phyloP scores from a whole-genome alignment of 2,797 vertebrate genomes.

The Sebastes oblongus region DNA sequence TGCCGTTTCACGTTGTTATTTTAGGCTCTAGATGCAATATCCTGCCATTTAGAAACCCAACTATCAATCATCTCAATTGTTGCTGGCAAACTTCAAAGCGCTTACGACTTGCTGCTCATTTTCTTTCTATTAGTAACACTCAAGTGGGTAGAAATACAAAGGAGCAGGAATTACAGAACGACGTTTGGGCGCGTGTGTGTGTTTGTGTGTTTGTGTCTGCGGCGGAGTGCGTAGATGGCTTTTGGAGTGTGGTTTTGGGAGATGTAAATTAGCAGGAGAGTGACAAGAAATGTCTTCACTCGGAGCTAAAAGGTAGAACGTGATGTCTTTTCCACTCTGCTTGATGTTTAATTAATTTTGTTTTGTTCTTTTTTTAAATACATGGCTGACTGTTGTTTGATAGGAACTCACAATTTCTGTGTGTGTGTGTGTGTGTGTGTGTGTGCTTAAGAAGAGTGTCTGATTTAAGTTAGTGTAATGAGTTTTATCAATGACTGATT shows the following conservation, averaged over 20 bases:
- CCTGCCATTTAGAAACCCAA: constrained; percentile 53
- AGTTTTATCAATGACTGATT: background rate
- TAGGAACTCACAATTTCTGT: constrained; percentile 6
- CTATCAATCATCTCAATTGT: constrained; percentile 74
- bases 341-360: constrained; percentile 44
- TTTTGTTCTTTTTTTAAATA: constrained; percentile 9
- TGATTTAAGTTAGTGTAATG: background rate
- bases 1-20: constrained; percentile 53
- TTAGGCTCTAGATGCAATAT: constrained; percentile 30
- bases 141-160: constrained; percentile 56
- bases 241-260: background rate
- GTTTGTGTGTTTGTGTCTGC: background rate
- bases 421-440: background rate
- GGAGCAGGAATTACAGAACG: constrained; percentile 25
- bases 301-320: constrained; percentile 19
- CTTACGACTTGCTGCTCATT: constrained; percentile 56
- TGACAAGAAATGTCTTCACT: constrained; percentile 35
- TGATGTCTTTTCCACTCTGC: constrained; percentile 23
- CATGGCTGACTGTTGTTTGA: background rate
- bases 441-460: background rate
- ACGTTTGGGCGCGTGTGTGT: background rate
- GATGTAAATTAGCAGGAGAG: constrained; percentile 21
- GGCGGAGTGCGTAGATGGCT: background rate
- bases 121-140: constrained; percentile 71
- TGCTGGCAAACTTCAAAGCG: constrained; percentile 62